Conservation (phyloP, 2,797 vertebrate species). For the Lycodopsis pacificus region DNA sequence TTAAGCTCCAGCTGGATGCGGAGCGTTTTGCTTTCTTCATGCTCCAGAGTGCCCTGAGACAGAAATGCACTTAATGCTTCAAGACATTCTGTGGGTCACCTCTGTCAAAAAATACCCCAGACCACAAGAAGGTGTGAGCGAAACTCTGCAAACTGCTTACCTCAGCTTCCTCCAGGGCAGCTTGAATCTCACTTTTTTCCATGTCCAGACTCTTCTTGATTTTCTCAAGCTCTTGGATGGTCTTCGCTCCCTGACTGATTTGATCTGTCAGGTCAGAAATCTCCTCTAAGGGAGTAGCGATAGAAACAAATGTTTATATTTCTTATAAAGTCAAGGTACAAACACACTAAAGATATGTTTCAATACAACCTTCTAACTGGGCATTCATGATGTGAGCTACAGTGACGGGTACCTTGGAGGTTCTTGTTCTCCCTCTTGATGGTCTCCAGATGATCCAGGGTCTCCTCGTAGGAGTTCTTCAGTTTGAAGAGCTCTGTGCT, state of each 20-base stretch:
- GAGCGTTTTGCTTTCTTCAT: constrained; percentile 94
- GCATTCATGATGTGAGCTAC: not conserved
- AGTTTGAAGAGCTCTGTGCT: constrained; percentile 95
- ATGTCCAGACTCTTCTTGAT: constrained; percentile 91
- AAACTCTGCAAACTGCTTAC: constrained; percentile 68
- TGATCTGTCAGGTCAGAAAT: constrained; percentile 93
- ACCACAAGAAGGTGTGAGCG: not conserved
- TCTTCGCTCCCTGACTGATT: constrained; percentile 90
- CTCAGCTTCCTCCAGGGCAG: constrained; percentile 93
- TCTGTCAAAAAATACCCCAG: not conserved
- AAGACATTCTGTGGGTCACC: not conserved
- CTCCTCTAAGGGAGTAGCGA: constrained; percentile 86
- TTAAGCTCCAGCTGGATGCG: constrained; percentile 93
- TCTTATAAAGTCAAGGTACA: not conserved
- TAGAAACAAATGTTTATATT: not conserved
- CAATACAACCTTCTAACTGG: not conserved
- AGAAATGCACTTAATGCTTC: not conserved
- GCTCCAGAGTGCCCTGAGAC: constrained; percentile 91
- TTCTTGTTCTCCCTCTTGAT: constrained; percentile 96
- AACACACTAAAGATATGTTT: not conserved
- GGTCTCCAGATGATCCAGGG: constrained; percentile 91
- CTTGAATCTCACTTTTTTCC: constrained; percentile 93
- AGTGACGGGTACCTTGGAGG: constrained; percentile 86
- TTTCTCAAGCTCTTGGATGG: constrained; percentile 93
- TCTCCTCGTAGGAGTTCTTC: constrained; percentile 93